Evolutionary conservation across 1,140 invertebrate genomes (phyloP).

Genomic region (Hylaeus volcanicus): DNA sequence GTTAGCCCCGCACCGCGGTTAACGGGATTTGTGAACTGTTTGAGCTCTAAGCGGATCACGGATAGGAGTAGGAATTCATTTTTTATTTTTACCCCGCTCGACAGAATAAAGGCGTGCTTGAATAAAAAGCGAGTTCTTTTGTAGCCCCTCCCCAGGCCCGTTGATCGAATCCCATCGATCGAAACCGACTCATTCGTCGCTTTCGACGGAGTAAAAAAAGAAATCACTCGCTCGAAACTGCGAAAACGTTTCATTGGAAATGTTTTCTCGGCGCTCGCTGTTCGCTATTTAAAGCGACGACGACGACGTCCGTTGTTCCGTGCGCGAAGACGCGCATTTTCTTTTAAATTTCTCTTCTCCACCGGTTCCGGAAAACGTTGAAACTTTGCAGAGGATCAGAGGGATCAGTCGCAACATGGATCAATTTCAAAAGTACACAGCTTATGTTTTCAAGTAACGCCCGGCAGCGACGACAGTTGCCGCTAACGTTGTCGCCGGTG

Average conservation of each 20-base stretch:
- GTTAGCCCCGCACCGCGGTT: neutral
- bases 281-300: neutral
- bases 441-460: constrained; percentile 6
- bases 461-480: neutral
- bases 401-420: neutral
- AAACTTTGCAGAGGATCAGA: neutral
- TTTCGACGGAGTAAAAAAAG: too few species aligned
- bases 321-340: neutral
- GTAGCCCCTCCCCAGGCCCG: neutral
- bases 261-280: neutral
- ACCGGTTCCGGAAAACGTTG: neutral
- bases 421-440: constrained; percentile 25
- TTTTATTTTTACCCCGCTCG: neutral
- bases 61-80: neutral
- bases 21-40: neutral
- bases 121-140: neutral
- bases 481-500: neutral
- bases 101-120: neutral
- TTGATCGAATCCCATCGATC: neutral
- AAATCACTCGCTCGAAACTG: too few species aligned
- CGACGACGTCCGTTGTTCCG: neutral
- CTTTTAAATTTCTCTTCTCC: neutral
- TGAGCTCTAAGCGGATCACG: neutral
- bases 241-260: neutral
- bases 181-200: neutral